Conservation (phyloP, 2,797 vertebrate genomes). For the Hyperoplus lanceolatus region DNA sequence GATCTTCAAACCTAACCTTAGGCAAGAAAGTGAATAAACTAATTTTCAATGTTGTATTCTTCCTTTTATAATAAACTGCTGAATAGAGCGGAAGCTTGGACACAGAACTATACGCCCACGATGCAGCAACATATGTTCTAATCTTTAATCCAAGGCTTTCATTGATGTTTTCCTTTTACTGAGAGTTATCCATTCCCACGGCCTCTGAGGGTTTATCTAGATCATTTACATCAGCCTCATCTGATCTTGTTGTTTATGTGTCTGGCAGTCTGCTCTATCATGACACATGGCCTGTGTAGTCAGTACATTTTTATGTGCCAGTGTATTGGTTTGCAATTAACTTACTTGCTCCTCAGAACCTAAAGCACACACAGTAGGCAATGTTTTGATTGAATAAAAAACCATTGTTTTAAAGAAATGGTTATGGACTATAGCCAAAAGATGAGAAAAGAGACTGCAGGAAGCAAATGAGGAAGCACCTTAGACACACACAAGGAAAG, state of each 20-base stretch:
- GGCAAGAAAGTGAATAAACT: too few species aligned
- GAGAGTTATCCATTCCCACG: background rate
- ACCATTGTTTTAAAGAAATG: background rate
- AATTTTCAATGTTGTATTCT: background rate
- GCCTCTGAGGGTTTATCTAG: too few species aligned
- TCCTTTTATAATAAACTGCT: background rate
- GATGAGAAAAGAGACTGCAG: background rate
- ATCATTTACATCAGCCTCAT: background rate
- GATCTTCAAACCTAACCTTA: too few species aligned
- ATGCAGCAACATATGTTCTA: background rate
- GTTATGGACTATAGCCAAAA: background rate
- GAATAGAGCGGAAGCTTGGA: background rate
- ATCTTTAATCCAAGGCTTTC: background rate
- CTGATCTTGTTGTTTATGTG: background rate
- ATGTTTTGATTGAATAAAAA: conserved; percentile 10
- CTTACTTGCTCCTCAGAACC: background rate
- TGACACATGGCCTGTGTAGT: background rate
- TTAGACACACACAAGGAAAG: background rate
- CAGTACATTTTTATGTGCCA: background rate
- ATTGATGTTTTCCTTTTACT: background rate
- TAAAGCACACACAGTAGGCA: background rate
- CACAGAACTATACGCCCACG: background rate
- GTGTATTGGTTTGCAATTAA: background rate
- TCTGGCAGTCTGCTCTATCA: background rate
- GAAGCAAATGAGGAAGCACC: background rate